A percentile compares a stretch with the other conserved stretches of the same genome.
These are phyloP conservation scores for Spea multiplicata DNA, from an alignment of 2,113 vertebrate species.

Conservation along the genomic window DNA sequence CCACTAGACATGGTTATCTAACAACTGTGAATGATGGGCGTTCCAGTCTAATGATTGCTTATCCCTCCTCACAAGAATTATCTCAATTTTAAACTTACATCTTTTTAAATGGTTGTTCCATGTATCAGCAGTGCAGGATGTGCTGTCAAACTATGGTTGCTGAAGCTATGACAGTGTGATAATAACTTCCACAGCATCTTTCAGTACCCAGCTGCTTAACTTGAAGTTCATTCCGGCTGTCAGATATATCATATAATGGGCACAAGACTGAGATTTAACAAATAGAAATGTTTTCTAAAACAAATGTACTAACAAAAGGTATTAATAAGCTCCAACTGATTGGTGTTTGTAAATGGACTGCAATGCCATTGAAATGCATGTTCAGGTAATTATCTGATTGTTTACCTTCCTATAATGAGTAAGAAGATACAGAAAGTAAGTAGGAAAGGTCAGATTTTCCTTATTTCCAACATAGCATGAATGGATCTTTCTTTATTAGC, in stretches of 20 bases:
- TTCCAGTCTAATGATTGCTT: background rate
- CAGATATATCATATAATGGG: background rate
- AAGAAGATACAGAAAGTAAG: no score
- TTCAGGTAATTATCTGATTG: no score
- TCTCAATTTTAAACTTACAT: background rate
- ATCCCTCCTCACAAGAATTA: background rate
- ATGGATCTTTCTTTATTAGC: no score
- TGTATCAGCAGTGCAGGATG: background rate
- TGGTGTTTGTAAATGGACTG: no score
- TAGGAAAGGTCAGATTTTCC: no score
- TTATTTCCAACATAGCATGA: no score
- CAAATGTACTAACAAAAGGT: background rate
- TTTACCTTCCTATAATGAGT: no score
- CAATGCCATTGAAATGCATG: no score
- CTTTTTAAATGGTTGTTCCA: background rate
- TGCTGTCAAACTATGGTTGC: background rate
- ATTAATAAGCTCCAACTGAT: no score
- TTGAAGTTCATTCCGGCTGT: background rate
- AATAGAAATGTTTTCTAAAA: background rate
- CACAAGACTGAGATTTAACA: background rate
- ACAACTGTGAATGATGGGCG: no score
- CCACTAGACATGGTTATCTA: no score
- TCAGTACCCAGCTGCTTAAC: background rate
- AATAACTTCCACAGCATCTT: slow-evolving; percentile 3
- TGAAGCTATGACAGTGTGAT: slow-evolving; percentile 5